phyloP scores from a whole-genome alignment of 2,888 invertebrate genomes.

The Acanthopleura granulata region DNA sequence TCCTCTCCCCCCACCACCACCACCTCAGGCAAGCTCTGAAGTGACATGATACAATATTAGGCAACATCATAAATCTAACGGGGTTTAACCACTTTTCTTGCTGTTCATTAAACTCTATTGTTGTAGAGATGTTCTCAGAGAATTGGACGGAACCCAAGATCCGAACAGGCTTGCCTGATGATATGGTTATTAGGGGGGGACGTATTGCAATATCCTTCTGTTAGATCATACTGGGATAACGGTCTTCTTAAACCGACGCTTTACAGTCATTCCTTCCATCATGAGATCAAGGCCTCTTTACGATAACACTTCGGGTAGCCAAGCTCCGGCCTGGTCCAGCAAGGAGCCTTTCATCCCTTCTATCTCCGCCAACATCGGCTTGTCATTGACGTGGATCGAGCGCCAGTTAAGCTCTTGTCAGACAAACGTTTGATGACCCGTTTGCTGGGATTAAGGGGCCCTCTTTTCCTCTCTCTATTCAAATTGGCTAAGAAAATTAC shows the following conservation, averaged over 20 bases:
- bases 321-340: too few relatives aligned
- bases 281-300: too few relatives aligned
- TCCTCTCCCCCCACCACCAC: too few relatives aligned
- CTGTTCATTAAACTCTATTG: too few relatives aligned
- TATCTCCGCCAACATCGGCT: background rate
- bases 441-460: background rate
- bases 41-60: too few relatives aligned
- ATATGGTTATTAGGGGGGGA: background rate
- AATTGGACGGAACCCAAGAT: too few relatives aligned
- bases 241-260: background rate
- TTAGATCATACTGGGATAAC: constrained; percentile 5
- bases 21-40: too few relatives aligned
- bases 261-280: background rate
- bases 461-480: constrained; percentile 18
- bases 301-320: too few relatives aligned
- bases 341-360: background rate
- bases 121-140: too few relatives aligned
- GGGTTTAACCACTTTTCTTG: too few relatives aligned
- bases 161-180: background rate
- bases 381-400: background rate
- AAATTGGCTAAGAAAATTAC: constrained; percentile 19
- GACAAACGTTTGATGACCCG: background rate
- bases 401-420: constrained; percentile 16
- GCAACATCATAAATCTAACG: too few relatives aligned
- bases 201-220: background rate